Conservation (phyloP, 2,113 vertebrate species). For the Eclectus roratus region DNA sequence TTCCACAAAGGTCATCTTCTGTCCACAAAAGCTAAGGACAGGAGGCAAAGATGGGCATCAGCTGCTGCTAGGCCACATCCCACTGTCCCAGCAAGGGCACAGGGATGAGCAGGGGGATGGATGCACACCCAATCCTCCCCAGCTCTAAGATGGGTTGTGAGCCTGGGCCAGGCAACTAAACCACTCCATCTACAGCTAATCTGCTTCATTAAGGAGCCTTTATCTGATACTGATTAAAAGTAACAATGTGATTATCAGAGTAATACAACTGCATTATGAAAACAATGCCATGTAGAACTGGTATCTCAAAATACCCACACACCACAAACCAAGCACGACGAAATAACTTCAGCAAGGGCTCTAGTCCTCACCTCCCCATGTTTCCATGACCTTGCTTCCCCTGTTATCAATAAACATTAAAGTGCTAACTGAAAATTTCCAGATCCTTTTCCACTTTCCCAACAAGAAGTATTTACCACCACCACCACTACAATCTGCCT, state of each 20-base stretch:
- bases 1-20: neutral
- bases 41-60: neutral
- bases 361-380: fast-evolving
- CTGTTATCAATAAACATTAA: neutral
- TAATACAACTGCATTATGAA: neutral
- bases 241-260: neutral
- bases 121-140: neutral
- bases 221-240: neutral
- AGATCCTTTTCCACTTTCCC: neutral
- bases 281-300: neutral
- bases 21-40: neutral
- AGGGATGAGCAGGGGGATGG: fast-evolving
- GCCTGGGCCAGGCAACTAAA: neutral
- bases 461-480: neutral
- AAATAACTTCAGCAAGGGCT: neutral
- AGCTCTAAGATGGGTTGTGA: neutral
- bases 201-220: neutral
- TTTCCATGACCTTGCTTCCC: neutral
- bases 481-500: neutral
- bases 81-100: neutral
- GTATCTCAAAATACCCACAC: neutral
- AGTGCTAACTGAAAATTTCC: neutral
- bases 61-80: neutral
- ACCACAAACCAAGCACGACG: neutral
- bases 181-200: neutral